phyloP scores from a whole-genome alignment of 2,888 invertebrate genomes.

The Andrena bicolor region DNA sequence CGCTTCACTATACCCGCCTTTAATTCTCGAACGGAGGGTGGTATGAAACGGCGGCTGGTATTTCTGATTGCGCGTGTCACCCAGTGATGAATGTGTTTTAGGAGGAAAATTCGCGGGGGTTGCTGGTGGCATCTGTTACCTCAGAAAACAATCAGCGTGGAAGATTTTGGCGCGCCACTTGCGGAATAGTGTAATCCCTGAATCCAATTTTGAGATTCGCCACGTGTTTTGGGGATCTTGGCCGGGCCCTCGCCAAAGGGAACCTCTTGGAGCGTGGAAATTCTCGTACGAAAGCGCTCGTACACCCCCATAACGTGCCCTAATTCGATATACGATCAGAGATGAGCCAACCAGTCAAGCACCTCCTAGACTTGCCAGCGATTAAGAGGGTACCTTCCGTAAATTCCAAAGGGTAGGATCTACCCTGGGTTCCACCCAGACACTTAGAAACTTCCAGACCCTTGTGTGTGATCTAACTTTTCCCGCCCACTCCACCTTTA shows the following conservation, averaged over 20 bases:
- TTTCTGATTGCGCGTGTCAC: no score
- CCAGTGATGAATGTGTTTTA: no score
- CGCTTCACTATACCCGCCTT: no score
- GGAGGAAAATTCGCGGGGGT: no score
- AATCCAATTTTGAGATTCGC: conserved; percentile 6
- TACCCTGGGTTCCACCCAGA: conserved; percentile 26
- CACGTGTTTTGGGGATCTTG: background rate
- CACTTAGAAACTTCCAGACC: conserved; percentile 58
- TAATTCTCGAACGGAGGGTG: no score
- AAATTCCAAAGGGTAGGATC: conserved; percentile 54
- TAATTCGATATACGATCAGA: conserved; percentile 63
- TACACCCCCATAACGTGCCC: conserved; percentile 29
- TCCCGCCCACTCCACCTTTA: background rate
- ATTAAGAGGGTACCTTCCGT: conserved; percentile 60
- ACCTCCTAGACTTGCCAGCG: conserved; percentile 54
- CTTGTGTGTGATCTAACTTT: conserved; percentile 47
- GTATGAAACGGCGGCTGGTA: no score
- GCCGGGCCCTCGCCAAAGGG: conserved; percentile 9
- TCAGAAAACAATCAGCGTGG: background rate
- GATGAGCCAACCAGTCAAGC: conserved; percentile 44
- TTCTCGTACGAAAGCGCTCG: background rate
- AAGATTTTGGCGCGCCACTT: background rate
- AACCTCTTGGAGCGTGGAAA: conserved; percentile 2
- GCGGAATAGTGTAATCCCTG: background rate
- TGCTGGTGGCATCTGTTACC: no score